Conservation (phyloP, 2,888 invertebrate genomes). For the Mantis religiosa region DNA sequence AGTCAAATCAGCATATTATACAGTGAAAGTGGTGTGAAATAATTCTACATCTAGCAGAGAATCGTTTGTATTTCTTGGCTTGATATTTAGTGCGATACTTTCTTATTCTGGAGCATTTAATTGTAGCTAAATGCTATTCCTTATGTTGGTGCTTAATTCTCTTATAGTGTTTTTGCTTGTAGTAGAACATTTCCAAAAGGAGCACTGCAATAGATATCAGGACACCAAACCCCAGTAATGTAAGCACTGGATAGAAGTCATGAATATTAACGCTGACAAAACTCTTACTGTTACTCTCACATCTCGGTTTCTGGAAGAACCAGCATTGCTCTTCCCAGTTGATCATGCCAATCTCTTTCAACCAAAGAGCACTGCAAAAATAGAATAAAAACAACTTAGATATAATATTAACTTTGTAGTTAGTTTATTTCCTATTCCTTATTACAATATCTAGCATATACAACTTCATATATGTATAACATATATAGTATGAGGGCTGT, state of each 20-base stretch:
- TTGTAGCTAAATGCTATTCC: neutral
- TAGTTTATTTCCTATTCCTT: too few species aligned
- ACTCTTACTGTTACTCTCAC: neutral
- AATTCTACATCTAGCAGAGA: too few species aligned
- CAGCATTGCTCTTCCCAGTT: neutral
- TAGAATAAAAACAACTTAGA: neutral
- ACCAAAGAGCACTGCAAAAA: neutral
- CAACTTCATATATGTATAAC: too few species aligned
- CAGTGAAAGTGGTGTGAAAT: too few species aligned
- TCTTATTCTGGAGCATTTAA: too few species aligned
- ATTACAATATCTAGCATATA: too few species aligned
- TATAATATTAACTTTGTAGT: neutral
- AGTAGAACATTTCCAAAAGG: neutral
- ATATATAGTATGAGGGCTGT: too few species aligned
- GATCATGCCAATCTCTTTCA: neutral
- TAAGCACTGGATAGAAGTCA: neutral
- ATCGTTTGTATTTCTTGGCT: too few species aligned
- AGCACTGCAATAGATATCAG: neutral
- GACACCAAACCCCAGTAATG: neutral
- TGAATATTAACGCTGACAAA: slow-evolving; percentile 6
- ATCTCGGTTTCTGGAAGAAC: neutral
- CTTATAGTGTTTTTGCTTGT: neutral
- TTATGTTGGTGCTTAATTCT: neutral
- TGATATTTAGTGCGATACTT: too few species aligned
- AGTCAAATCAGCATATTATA: too few species aligned